These are phyloP conservation scores for Pseudomyrmex dendroicus DNA, from an alignment of 1,140 invertebrate genomes.

Conservation along the genomic window DNA sequence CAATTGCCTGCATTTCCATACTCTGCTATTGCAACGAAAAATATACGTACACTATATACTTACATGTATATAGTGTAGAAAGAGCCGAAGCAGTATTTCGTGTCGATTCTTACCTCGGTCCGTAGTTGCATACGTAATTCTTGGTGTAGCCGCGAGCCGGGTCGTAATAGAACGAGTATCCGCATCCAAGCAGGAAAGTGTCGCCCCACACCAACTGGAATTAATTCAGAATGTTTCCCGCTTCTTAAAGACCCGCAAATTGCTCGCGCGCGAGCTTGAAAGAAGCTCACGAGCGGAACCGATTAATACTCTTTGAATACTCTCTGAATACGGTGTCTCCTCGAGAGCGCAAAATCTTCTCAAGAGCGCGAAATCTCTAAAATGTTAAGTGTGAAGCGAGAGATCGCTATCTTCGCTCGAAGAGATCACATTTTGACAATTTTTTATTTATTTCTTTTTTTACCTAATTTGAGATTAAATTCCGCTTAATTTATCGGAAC, in stretches of 20 bases:
- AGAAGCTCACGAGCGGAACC: neutral
- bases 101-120: conserved; percentile 88
- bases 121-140: conserved; percentile 94
- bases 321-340: neutral
- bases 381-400: neutral
- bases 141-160: conserved; percentile 90
- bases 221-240: conserved; percentile 60
- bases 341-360: too few species aligned
- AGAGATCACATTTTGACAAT: neutral
- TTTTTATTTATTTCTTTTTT: neutral
- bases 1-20: conserved; percentile 21
- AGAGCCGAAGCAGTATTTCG: too few species aligned
- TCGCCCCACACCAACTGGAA: conserved; percentile 92
- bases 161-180: conserved; percentile 92
- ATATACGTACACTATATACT: too few species aligned
- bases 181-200: conserved; percentile 92
- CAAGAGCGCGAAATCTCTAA: neutral
- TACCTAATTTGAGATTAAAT: neutral
- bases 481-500: neutral
- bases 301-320: neutral
- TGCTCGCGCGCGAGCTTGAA: neutral
- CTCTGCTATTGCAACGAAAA: neutral
- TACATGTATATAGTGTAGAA: too few species aligned
- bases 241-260: neutral
- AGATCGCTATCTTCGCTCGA: too few species aligned